Conservation (phyloP, 2,797 vertebrate genomes). For the Urosaurus nigricauda region DNA sequence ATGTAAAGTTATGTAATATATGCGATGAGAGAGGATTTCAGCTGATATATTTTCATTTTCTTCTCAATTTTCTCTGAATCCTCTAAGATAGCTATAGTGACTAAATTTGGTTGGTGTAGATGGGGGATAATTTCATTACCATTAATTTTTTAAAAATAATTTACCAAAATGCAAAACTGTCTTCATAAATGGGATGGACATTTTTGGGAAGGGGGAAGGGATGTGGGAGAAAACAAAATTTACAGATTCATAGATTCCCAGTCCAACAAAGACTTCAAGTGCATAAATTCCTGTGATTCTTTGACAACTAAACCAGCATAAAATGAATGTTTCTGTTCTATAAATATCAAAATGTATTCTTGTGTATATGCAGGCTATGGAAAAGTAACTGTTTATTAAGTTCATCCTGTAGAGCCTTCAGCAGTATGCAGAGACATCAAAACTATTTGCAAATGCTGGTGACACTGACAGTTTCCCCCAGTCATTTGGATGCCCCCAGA, state of each 20-base stretch:
- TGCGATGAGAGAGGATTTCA: no score
- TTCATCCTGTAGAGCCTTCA: conserved; percentile 44
- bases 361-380: conserved; percentile 14
- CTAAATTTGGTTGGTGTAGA: no score
- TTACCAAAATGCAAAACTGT: no score
- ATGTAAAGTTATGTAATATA: no score
- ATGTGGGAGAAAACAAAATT: background rate
- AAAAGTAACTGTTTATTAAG: conserved; percentile 9
- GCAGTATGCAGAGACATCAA: conserved; percentile 37
- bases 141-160: no score
- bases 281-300: background rate
- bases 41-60: no score
- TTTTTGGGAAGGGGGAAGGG: no score
- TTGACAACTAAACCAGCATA: conserved; percentile 3
- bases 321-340: background rate
- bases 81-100: no score
- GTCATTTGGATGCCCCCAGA: conserved; percentile 61
- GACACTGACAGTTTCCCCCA: conserved; percentile 64
- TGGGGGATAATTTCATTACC: no score
- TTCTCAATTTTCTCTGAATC: no score
- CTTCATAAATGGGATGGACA: background rate
- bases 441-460: conserved; percentile 47
- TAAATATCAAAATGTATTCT: conserved; percentile 4
- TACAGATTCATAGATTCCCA: background rate
- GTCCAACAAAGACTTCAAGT: background rate